Percentiles rank a stretch among this genome's conserved stretches.
Evolutionary conservation across 2,888 invertebrate species (phyloP).

Genomic region (Drosophila basisetae): DNA sequence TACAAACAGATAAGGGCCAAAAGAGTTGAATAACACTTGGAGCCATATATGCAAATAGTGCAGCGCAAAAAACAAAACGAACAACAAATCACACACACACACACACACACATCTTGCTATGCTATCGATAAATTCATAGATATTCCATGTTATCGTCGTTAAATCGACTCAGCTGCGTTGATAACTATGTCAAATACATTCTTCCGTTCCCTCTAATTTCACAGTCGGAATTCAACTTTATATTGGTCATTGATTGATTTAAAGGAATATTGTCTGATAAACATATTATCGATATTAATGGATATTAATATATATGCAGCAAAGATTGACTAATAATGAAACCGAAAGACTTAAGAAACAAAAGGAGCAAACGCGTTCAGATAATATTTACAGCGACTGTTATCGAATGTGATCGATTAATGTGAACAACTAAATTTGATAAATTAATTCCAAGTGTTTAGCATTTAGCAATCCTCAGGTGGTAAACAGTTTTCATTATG

Average conservation of each 20-base stretch:
- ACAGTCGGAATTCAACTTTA: background rate
- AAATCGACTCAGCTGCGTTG: too few relatives aligned
- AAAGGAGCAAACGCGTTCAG: background rate
- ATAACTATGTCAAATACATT: background rate
- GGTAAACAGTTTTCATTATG: background rate
- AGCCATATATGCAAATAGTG: conserved; percentile 3
- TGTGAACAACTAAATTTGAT: background rate
- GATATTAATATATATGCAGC: background rate
- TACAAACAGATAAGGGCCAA: conserved; percentile 35
- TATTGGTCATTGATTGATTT: background rate
- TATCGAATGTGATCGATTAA: background rate
- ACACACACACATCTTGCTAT: background rate
- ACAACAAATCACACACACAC: background rate
- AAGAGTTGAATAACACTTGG: conserved; percentile 40
- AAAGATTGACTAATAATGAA: background rate
- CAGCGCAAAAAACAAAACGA: background rate
- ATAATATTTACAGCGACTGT: background rate
- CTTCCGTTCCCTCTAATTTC: background rate
- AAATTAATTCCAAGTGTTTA: background rate
- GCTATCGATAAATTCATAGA: conserved; percentile 34
- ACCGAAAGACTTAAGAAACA: too few relatives aligned
- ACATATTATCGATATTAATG: background rate
- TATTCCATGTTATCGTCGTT: background rate
- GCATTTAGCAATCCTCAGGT: background rate
- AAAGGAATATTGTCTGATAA: background rate